Evolutionary conservation across 2,888 invertebrate species (phyloP), one percentile per base, ranked within the genome.

Genomic region (Calameuta filiformis): DNA sequence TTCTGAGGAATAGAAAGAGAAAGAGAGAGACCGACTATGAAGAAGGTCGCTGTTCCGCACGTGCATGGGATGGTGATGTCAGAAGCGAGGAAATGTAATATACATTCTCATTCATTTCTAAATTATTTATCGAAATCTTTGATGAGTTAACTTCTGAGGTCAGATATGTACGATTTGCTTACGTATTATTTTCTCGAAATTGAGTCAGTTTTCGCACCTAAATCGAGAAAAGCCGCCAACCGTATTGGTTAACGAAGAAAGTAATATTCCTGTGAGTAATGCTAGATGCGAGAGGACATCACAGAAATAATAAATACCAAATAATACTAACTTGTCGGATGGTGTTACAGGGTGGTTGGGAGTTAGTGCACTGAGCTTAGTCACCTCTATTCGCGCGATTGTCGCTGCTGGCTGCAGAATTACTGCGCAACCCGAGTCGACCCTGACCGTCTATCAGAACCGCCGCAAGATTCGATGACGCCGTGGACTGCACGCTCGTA

Each of bases 381-480:
- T 88, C 88, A 91, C 91, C 91, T 91, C 91, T 88, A 81, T 91
- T 91, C 81, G 90, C 88, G 81, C 91, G 91, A 81, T 87, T 90
- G 79, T 92, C 91, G 83, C 87, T 89, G 85, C 87, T 89, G 11
- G 89, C 85, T 78, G 88, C 83, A 11, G 90, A 90, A 79, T 86
- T 87, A 83, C 86, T 90, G 73, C 91, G 89, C 56, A 91, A 86
- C 77, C 89, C 87, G 71, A 88, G 87, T 73, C 92, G 92, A 79
- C 92, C 92, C 30, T 93, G 91, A n/a, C 92, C 92, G 83, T 94
- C 94, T 81, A 94, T 90, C 75, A 94, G 90, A 6, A 94, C 93
- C 69, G 94, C 94, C 74, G 94, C 94, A 73, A 94, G 91, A 86
- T 93, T 93, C 69, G 93, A 93, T 56, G 93, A 92, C 82, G 92